phyloP scores from a whole-genome alignment of 2,888 invertebrate species.

The Liodrosophila aerea region DNA sequence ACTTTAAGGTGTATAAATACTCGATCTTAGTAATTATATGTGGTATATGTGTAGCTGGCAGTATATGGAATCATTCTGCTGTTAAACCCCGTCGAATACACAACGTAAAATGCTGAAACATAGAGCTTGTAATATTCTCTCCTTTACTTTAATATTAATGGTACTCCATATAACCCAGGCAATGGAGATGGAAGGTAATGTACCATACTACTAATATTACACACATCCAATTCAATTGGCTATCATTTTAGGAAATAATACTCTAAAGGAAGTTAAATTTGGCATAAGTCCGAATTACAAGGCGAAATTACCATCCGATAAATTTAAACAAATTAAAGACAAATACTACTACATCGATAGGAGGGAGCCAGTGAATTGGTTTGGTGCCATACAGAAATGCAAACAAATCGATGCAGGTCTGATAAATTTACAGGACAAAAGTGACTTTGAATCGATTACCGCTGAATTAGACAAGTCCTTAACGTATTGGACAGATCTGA shows the following conservation, averaged over 20 bases:
- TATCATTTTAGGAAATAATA: neutral
- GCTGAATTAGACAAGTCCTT: neutral
- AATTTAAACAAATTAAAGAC: constrained; percentile 13
- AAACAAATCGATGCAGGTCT: constrained; percentile 13
- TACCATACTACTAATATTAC: neutral
- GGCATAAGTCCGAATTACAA: neutral
- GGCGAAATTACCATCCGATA: constrained; percentile 1
- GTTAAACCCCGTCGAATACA: too few species aligned
- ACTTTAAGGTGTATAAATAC: too few species aligned
- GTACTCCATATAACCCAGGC: neutral
- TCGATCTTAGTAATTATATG: too few species aligned
- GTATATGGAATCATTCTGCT: too few species aligned
- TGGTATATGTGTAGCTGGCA: too few species aligned
- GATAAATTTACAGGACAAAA: constrained; percentile 20
- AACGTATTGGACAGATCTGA: constrained; percentile 39
- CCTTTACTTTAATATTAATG: too few species aligned
- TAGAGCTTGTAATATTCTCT: too few species aligned
- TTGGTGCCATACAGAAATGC: constrained; percentile 26
- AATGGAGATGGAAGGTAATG: constrained; percentile 15
- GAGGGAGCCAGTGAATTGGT: constrained; percentile 21
- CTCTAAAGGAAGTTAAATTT: neutral
- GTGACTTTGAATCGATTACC: neutral
- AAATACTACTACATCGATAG: constrained; percentile 27
- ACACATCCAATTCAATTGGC: neutral
- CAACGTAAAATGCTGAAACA: neutral